phyloP scores from a whole-genome alignment of 2,113 vertebrate species.

The Aegypius monachus region DNA sequence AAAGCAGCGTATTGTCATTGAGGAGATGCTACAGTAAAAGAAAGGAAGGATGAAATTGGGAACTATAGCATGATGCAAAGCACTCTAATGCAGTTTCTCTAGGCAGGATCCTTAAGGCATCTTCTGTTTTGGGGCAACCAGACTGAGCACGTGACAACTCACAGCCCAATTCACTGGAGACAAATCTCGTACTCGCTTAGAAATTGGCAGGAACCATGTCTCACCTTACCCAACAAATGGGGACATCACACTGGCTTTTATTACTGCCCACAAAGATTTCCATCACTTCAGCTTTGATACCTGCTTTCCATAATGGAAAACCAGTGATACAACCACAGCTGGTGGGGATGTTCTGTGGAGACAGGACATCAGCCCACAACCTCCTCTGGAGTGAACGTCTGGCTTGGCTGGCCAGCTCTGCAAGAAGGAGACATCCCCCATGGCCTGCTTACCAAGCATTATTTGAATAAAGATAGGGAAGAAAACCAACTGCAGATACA shows the following conservation, averaged over 20 bases:
- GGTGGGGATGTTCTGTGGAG: neutral
- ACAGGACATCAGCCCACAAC: neutral
- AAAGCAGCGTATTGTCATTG: neutral
- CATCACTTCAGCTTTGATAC: neutral
- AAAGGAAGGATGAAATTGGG: neutral
- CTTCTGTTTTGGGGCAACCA: neutral
- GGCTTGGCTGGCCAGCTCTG: neutral
- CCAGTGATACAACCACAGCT: neutral
- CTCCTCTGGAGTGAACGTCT: neutral
- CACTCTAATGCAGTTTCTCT: neutral
- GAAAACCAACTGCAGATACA: neutral
- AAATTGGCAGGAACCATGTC: neutral
- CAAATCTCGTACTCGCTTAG: neutral
- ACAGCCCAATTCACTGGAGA: neutral
- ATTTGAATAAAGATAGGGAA: neutral
- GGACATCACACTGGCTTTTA: neutral
- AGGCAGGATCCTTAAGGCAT: neutral
- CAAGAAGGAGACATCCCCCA: neutral
- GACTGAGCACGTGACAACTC: neutral
- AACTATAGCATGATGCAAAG: neutral
- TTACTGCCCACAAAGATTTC: neutral
- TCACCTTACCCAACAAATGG: rapidly evolving
- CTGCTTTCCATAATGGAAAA: neutral
- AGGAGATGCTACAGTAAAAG: neutral
- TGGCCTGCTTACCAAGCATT: rapidly evolving